Percentiles rank a stretch among this genome's conserved stretches.
These are phyloP conservation scores for Anarsia innoxiella DNA, from an alignment of 2,888 invertebrate species.

Conservation along the genomic window DNA sequence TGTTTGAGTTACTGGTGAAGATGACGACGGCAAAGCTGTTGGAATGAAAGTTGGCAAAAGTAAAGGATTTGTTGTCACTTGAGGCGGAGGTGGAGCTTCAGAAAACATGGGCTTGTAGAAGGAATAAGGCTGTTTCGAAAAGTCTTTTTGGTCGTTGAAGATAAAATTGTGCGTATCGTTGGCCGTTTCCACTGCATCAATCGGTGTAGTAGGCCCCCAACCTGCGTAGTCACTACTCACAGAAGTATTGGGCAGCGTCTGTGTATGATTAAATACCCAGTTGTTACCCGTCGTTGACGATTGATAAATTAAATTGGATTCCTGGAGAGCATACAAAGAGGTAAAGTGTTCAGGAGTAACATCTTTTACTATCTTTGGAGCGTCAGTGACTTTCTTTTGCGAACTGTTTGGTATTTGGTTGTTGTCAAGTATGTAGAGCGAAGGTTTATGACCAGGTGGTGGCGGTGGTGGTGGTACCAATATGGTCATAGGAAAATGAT, in stretches of 20 bases:
- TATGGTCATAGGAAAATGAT: conserved; percentile 78
- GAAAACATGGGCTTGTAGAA: conserved; percentile 59
- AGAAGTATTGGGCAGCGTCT: conserved; percentile 34
- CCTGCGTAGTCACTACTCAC: conserved; percentile 67
- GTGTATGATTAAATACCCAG: conserved; percentile 56
- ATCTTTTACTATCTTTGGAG: conserved; percentile 29
- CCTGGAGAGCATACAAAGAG: conserved; percentile 73
- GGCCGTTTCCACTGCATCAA: conserved; percentile 36
- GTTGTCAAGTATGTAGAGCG: conserved; percentile 44
- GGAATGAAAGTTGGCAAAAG: conserved; percentile 45
- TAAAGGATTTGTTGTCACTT: conserved; percentile 33
- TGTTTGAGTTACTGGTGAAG: conserved; percentile 28
- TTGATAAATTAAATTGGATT: conserved; percentile 79
- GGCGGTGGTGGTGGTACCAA: conserved; percentile 81
- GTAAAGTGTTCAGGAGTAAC: conserved; percentile 33
- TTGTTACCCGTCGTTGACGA: conserved; percentile 72
- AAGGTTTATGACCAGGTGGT: conserved; percentile 53
- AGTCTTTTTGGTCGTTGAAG: conserved; percentile 39
- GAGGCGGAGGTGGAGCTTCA: conserved; percentile 49
- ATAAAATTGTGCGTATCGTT: conserved; percentile 63
- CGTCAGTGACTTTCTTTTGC: conserved; percentile 32
- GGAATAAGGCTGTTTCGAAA: conserved; percentile 41
- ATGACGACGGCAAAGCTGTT: conserved; percentile 45
- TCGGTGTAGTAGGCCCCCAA: conserved; percentile 66
- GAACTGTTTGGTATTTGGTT: conserved; percentile 33